phyloP scores from a whole-genome alignment of 2,113 vertebrate genomes.

The Fulica atra region DNA sequence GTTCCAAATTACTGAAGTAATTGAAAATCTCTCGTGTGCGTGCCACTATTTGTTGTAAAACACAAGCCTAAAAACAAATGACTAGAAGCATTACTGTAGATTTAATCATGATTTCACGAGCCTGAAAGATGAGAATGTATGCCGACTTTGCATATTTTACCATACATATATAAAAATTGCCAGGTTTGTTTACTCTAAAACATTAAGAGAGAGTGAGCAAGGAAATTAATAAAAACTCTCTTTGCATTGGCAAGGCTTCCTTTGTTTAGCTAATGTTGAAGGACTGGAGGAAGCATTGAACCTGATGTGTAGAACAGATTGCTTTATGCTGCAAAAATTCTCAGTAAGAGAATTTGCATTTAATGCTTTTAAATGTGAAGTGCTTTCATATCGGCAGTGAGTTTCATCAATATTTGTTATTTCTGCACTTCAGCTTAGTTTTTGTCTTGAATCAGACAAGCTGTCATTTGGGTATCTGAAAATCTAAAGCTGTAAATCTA shows the following conservation, averaged over 20 bases:
- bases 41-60: not conserved
- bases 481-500: not conserved
- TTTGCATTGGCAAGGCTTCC: not conserved
- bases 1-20: not conserved
- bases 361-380: conserved; percentile 12
- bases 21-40: not conserved
- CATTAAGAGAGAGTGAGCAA: not conserved
- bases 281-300: not conserved
- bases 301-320: not conserved
- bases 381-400: not conserved
- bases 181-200: not conserved
- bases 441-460: conserved; percentile 32
- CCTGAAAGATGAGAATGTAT: not conserved
- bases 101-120: not conserved
- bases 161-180: not conserved
- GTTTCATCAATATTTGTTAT: conserved; percentile 36
- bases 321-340: conserved; percentile 13
- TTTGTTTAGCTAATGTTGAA: not conserved
- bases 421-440: not conserved
- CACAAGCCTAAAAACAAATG: not conserved
- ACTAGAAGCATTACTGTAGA: not conserved
- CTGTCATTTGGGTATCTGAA: not conserved
- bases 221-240: not conserved
- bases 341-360: conserved; percentile 27
- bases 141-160: not conserved